Base-by-base conservation (phyloP, 2,113 vertebrate species). In the Martes martes region DNA sequence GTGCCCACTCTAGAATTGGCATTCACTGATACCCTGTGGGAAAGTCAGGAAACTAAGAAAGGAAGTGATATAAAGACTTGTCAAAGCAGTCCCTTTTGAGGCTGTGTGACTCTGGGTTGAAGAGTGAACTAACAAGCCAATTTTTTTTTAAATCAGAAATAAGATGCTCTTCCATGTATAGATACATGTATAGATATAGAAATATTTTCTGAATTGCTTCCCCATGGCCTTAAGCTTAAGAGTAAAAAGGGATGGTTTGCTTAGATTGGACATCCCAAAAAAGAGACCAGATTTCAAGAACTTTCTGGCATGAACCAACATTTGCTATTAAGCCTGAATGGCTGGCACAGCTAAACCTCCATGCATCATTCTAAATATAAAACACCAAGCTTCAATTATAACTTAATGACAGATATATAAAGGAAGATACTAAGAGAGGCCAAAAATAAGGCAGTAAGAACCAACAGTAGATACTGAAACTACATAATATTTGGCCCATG, bases 381-480 rank as follows among this genome's bases (percentile, higher is more conserved):
- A 97, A 94, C 78, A 83, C 14, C 81, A 95, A 92, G 81, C 81
- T 92, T 97, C 84, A 97, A 95, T 98, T 97, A 97, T 92, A 96
- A 86, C 52, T 92, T 95, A 97, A 98, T 96, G 96, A 97, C 95
- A 97, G 95, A 97, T 89, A 95, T 50, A 95, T 94, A 96, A 96
- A 96, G 95, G 96, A 91, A 96, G 95, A 88, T 88, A 90, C 87
- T 91, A 90, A 96, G 65, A 87, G 50, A 33, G 24, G 71, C 91
- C 97, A 96, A 91, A 96, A 92, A 85, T 76, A 96, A 94, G 81
- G 76, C 55, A 19, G 78, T 33, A 97, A 82, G 71, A 96, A 96
- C 36, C 10, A 84, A 69, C 24, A 31, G 84, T 4, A 91, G 71
- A 92, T 89, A 94, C 45, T 90, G 88, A 94, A 97, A 92, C 39